Base-by-base conservation (phyloP, 1,140 invertebrate species). In the Pseudoatta argentina region DNA sequence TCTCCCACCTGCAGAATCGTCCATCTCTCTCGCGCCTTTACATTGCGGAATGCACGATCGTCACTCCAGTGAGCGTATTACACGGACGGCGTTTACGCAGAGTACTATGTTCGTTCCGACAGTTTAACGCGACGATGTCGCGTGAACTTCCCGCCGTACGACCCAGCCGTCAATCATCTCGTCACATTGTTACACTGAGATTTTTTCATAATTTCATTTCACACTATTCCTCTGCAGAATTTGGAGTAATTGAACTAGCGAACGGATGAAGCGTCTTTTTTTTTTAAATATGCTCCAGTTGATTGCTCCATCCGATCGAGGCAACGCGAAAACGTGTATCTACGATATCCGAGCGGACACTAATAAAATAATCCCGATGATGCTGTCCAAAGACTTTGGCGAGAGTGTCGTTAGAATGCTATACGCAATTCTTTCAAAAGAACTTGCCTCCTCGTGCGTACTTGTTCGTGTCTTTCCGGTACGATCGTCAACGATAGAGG, bases 51-150 rank as follows among this genome's bases (percentile, higher is more conserved):
- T 75, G 88, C 71, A 67, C 85, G 73, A 86, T 86, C 86, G 63
- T 85, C 81, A 59, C 51, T 71, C 77, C 66, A 66, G 59, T 21
- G 71, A 88, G 59, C 73, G 87, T 88, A 85, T 90, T 86, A 88
- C 87, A 86, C 75, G 63, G 48, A 85, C 88, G 77, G 82, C 85
- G 83, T 88, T 91, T 88, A 89, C 88, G 88, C 87, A 55, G 75
- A 51, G 79, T 61, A 83, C 79, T 61, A 61, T 67, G 73, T 76
- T 85, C 87, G 88, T 86, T 71, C 83, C 87, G 82, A 75, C 72
- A 63, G 69, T 88, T 86, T 79, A 86, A 89, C 57, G 76, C 71
- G 57, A 27, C 61, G 64, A 86, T 71, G 83, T 86, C 48, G 76
- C 87, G 59, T 57, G 51, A 61, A 44, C 59, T 67, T 86, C 51